Evolutionary conservation across 1,140 invertebrate species (phyloP).

Genomic region (Penaeus japonicus): DNA sequence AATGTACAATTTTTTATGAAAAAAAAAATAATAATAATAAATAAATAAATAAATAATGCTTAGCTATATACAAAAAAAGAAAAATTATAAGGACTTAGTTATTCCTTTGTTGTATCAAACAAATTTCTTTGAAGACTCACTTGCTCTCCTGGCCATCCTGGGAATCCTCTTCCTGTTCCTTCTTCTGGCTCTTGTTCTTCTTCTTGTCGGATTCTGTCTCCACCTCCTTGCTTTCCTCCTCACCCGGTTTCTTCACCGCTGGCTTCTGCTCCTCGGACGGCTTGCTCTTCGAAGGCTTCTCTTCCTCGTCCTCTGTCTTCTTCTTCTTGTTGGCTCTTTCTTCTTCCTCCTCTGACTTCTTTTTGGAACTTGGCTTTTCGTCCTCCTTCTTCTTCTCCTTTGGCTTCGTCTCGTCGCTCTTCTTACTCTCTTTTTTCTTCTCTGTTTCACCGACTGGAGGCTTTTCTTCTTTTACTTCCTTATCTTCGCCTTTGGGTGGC

Average conservation of each 20-base stretch:
- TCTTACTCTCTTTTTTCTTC: neutral
- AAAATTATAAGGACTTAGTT: neutral
- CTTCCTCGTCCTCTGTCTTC: neutral
- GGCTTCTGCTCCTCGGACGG: conserved; percentile 15
- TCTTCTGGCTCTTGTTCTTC: conserved; percentile 47
- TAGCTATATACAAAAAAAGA: too few species aligned
- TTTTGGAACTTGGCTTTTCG: neutral
- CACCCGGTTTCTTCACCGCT: conserved; percentile 46
- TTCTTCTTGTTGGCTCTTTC: neutral
- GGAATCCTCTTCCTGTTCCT: conserved; percentile 60
- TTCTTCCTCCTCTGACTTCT: neutral
- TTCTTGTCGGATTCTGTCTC: conserved; percentile 58
- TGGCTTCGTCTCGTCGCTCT: neutral
- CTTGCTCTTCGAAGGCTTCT: conserved; percentile 20
- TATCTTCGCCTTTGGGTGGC: neutral
- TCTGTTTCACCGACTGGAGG: neutral
- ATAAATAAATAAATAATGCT: too few species aligned
- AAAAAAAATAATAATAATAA: too few species aligned
- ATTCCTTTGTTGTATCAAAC: neutral
- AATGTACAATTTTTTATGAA: too few species aligned
- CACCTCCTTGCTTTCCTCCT: conserved; percentile 60
- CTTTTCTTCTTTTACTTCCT: neutral
- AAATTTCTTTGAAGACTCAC: neutral
- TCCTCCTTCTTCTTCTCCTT: neutral
- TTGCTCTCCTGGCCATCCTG: conserved; percentile 55